Conservation (phyloP, 2,113 vertebrate species). For the Nesospiza acunhae region DNA sequence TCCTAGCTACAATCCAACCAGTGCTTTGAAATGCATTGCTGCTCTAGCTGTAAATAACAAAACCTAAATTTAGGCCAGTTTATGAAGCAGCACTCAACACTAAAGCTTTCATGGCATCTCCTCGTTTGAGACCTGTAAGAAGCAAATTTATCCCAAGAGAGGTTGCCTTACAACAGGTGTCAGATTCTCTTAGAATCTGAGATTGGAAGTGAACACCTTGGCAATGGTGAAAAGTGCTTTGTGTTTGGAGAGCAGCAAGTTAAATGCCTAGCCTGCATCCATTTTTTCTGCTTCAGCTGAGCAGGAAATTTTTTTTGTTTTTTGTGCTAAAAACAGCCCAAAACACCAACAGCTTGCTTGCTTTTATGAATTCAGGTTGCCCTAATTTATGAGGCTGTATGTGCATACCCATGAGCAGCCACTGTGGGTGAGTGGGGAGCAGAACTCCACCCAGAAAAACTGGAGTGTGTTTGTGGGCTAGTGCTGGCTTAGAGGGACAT, state of each 20-base stretch:
- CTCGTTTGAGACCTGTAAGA: background rate
- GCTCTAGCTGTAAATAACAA: background rate
- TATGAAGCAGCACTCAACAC: background rate
- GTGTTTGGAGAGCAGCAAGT: background rate
- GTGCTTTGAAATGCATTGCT: background rate
- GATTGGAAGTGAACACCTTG: background rate
- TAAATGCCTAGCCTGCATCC: background rate
- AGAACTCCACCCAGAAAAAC: background rate
- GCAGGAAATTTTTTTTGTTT: too few species aligned
- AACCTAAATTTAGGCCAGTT: background rate
- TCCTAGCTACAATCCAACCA: background rate
- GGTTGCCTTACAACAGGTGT: background rate
- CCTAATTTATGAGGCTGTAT: background rate
- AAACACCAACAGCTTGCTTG: background rate
- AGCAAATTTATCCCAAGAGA: background rate
- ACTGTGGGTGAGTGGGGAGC: background rate
- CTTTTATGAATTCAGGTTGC: background rate
- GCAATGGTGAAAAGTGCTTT: background rate
- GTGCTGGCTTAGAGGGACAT: background rate
- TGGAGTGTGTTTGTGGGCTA: background rate
- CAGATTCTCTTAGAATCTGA: background rate
- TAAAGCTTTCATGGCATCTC: background rate
- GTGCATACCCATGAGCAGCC: background rate
- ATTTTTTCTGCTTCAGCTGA: background rate
- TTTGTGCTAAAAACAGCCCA: background rate